Percentiles rank a stretch among this genome's conserved stretches.
Evolutionary conservation across 1,140 invertebrate species (phyloP).

Genomic region (Penaeus japonicus): DNA sequence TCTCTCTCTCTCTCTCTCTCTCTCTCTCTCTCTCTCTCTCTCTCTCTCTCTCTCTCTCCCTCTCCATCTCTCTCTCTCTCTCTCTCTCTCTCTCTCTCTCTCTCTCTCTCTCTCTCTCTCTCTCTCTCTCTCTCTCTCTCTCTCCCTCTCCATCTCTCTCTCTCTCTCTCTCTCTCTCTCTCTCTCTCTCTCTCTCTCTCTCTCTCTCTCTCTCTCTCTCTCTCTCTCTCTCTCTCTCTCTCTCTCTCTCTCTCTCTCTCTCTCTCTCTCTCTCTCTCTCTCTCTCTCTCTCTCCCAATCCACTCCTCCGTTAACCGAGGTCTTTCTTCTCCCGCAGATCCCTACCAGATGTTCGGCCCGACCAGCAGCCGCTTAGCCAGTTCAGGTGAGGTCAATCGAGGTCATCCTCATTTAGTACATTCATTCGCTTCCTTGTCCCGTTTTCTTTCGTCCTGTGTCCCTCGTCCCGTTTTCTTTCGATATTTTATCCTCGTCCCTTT

Average conservation of each 20-base stretch:
- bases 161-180: not conserved
- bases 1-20: constrained; percentile 25
- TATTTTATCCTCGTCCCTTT: not conserved
- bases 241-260: not conserved
- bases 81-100: not conserved
- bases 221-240: not conserved
- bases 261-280: not conserved
- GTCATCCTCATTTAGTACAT: not conserved
- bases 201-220: not conserved
- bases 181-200: not conserved
- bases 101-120: not conserved
- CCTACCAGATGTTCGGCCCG: constrained; percentile 95
- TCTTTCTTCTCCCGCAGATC: constrained; percentile 73
- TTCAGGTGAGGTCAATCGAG: constrained; percentile 74
- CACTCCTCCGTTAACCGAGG: not conserved
- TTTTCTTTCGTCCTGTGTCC: not conserved
- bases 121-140: not conserved
- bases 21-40: constrained; percentile 29
- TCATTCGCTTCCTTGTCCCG: not conserved
- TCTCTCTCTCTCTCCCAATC: not conserved
- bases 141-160: not conserved
- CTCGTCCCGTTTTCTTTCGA: not conserved
- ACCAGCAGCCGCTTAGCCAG: constrained; percentile 92
- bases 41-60: constrained; percentile 18
- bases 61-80: constrained; percentile 27